A percentile compares a stretch with the other conserved stretches of the same genome.
These are phyloP conservation scores for Lepus townsendii DNA, from an alignment of 2,797 vertebrate genomes.

Conservation along the genomic window DNA sequence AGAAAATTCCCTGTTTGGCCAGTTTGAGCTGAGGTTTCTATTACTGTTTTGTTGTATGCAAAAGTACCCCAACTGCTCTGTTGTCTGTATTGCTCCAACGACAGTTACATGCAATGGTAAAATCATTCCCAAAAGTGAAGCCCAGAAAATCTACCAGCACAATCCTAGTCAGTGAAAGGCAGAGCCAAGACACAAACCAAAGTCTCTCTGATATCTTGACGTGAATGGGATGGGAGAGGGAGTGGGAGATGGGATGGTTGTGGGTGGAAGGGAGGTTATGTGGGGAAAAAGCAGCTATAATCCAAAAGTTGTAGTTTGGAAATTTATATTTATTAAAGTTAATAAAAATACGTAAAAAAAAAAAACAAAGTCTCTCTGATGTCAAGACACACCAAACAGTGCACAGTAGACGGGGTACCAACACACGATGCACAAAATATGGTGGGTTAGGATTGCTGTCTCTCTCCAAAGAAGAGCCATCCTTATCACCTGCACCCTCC, in stretches of 20 bases:
- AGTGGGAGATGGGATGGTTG: too few relatives aligned
- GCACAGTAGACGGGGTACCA: not conserved
- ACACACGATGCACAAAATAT: not conserved
- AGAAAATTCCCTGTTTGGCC: not conserved
- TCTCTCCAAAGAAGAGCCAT: not conserved
- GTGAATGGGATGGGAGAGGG: too few relatives aligned
- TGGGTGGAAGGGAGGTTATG: too few relatives aligned
- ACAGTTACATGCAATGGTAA: not conserved
- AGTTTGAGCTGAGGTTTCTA: not conserved
- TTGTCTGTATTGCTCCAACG: not conserved
- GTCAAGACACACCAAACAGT: not conserved
- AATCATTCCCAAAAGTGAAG: not conserved
- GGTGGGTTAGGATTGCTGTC: not conserved
- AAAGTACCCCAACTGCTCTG: not conserved
- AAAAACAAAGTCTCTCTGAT: not conserved
- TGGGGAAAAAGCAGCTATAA: too few relatives aligned
- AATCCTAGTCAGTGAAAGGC: not conserved
- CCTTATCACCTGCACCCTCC: too few relatives aligned
- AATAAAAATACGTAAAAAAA: too few relatives aligned
- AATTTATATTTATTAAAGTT: too few relatives aligned
- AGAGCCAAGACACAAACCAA: not conserved
- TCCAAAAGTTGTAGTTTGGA: too few relatives aligned
- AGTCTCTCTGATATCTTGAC: not conserved
- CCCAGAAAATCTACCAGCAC: not conserved
- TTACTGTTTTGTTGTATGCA: not conserved